Evolutionary conservation across 2,113 vertebrate genomes (phyloP).

Genomic region (Hydrochoerus hydrochaeris): DNA sequence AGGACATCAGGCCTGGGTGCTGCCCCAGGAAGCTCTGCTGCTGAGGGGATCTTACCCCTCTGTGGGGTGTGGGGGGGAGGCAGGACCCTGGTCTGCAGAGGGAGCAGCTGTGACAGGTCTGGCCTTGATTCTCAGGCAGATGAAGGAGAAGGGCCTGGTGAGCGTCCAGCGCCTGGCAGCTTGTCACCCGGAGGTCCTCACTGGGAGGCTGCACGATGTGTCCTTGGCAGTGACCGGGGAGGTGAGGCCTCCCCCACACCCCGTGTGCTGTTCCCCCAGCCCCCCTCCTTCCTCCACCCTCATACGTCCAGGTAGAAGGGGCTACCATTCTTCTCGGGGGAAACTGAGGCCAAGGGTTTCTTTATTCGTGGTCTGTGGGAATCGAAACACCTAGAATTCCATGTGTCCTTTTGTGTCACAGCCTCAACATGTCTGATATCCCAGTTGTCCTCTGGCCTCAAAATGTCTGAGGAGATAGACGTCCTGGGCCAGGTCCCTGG

Average conservation of each 20-base stretch:
- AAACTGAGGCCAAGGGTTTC: neutral
- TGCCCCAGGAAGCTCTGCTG: neutral
- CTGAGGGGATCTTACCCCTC: neutral
- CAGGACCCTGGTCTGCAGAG: neutral
- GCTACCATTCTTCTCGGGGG: neutral
- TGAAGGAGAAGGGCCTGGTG: slow-evolving; percentile 83
- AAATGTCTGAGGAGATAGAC: neutral
- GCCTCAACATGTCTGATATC: neutral
- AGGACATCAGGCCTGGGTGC: neutral
- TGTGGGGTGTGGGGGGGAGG: neutral
- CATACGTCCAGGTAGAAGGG: neutral
- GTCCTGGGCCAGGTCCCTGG: neutral
- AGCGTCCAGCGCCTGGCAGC: slow-evolving; percentile 80
- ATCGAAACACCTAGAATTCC: neutral
- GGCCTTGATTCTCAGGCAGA: slow-evolving; percentile 81
- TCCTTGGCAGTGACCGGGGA: slow-evolving; percentile 83
- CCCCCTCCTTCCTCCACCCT: neutral
- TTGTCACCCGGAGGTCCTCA: slow-evolving; percentile 83
- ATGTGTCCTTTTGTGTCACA: neutral
- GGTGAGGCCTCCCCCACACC: slow-evolving; percentile 78
- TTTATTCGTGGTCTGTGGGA: neutral
- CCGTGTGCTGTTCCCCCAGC: fast-evolving
- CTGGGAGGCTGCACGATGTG: slow-evolving; percentile 76
- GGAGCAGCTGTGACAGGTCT: neutral
- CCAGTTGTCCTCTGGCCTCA: neutral